Percentiles rank a stretch among this genome's conserved stretches.
These are phyloP conservation scores for Blastobasis lacticolella DNA, from an alignment of 2,888 invertebrate species.

Conservation along the genomic window DNA sequence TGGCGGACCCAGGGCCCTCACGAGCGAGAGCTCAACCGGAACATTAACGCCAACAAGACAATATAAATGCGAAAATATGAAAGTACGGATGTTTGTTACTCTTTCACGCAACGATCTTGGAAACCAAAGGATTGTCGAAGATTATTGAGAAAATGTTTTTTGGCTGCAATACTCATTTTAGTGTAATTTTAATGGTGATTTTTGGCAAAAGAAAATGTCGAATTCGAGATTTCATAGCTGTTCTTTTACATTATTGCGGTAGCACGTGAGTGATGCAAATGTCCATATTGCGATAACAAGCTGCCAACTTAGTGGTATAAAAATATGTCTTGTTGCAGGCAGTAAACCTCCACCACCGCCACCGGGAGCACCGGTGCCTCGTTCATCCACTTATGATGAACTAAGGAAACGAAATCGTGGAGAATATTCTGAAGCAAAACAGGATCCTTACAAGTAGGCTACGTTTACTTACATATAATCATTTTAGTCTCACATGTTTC, in stretches of 20 bases:
- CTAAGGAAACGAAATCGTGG: conserved; percentile 81
- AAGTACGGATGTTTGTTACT: no score
- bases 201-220: background rate
- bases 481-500: background rate
- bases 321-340: conserved; percentile 8
- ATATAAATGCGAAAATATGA: no score
- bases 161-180: background rate
- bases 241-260: background rate
- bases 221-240: background rate
- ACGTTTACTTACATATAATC: background rate
- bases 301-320: background rate
- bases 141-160: background rate
- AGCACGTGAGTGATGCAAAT: no score
- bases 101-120: background rate
- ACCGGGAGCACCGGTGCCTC: no score
- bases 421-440: conserved; percentile 63
- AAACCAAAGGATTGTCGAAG: background rate
- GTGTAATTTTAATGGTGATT: background rate
- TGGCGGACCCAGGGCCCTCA: no score
- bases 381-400: conserved; percentile 78
- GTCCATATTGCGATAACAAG: background rate
- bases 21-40: no score
- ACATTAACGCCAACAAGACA: no score
- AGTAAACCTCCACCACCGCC: conserved; percentile 33
- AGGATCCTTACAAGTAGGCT: conserved; percentile 63